phyloP scores from a whole-genome alignment of 1,140 invertebrate genomes.

The Pseudomyrmex sp. region DNA sequence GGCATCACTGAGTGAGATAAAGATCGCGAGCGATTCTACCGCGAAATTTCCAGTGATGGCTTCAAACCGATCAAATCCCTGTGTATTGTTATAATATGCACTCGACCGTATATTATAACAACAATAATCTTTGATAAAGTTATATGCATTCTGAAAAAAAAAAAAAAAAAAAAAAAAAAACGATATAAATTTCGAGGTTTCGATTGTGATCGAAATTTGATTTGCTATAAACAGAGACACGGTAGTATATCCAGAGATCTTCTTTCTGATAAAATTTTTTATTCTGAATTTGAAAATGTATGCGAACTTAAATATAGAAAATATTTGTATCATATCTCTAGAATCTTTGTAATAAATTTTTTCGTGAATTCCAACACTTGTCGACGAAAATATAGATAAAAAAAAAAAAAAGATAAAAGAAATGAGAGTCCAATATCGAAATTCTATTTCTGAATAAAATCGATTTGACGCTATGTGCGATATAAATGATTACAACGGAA shows the following conservation, averaged over 20 bases:
- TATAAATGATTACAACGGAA: not conserved
- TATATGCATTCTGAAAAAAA: too few species aligned
- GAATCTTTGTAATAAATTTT: not conserved
- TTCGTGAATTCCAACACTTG: not conserved
- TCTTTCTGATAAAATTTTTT: not conserved
- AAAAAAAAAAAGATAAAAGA: too few species aligned
- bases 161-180: too few species aligned
- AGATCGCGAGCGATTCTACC: constrained; percentile 22
- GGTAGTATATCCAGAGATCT: not conserved
- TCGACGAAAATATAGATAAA: too few species aligned
- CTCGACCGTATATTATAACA: too few species aligned
- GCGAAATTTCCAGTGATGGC: constrained; percentile 19
- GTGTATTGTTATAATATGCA: not conserved
- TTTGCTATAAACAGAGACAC: not conserved
- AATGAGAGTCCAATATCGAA: too few species aligned
- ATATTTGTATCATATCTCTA: not conserved
- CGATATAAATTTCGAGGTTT: not conserved
- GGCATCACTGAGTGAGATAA: constrained; percentile 19
- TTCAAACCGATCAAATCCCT: too few species aligned
- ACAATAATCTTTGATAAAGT: too few species aligned
- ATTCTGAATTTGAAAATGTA: not conserved
- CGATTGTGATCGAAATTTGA: not conserved
- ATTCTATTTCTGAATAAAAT: not conserved
- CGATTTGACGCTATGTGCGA: not conserved
- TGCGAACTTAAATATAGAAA: not conserved